Evolutionary conservation across 2,113 vertebrate genomes (phyloP).

Genomic region (Aphelocoma coerulescens): DNA sequence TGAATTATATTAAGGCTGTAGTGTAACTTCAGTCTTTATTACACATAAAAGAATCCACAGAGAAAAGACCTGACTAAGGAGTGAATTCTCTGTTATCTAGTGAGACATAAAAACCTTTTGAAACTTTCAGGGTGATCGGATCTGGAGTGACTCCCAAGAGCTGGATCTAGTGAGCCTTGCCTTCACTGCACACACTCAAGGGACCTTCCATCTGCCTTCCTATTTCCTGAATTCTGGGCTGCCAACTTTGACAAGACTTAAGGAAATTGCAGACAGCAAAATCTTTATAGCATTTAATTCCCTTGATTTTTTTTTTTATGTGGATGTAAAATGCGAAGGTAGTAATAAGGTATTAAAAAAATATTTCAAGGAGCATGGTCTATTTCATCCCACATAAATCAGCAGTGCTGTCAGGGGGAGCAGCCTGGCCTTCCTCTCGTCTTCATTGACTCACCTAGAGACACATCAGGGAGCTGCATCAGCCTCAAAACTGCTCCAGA

Average conservation of each 20-base stretch:
- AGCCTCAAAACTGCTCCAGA: neutral
- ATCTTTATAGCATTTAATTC: neutral
- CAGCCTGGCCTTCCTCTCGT: neutral
- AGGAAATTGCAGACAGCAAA: neutral
- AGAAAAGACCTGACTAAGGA: neutral
- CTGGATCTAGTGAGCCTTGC: neutral
- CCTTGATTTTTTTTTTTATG: neutral
- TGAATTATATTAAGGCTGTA: neutral
- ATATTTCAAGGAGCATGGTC: accelerated
- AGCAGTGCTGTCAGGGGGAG: neutral
- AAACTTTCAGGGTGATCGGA: neutral
- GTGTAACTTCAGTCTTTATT: neutral
- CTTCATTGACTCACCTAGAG: neutral
- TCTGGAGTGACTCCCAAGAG: neutral
- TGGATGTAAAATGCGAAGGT: neutral
- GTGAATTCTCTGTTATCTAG: neutral
- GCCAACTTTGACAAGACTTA: neutral
- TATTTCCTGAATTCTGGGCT: neutral
- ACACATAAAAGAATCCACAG: neutral
- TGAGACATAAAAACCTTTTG: neutral
- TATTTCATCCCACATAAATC: neutral
- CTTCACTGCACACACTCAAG: neutral
- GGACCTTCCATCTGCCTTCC: neutral
- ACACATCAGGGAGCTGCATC: neutral
- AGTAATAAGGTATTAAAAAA: neutral